phyloP scores from a whole-genome alignment of 1,140 invertebrate genomes.

The Coboldia fuscipes region DNA sequence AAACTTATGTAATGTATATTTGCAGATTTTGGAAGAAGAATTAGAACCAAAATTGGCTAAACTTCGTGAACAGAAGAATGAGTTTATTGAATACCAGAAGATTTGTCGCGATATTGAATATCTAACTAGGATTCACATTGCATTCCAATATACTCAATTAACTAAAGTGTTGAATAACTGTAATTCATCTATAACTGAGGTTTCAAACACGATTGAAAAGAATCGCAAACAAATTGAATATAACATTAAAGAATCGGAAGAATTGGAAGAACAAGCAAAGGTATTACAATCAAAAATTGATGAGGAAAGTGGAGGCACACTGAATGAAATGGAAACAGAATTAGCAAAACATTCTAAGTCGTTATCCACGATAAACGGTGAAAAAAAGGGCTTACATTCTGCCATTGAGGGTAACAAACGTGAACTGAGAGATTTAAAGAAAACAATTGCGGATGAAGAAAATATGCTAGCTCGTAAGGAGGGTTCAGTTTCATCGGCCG shows the following conservation, averaged over 20 bases:
- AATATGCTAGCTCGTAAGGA: conserved; percentile 37
- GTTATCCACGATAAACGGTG: conserved; percentile 43
- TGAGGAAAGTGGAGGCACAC: conserved; percentile 35
- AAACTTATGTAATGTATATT: conserved; percentile 6
- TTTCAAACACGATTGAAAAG: conserved; percentile 11
- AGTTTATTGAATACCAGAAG: conserved; percentile 79
- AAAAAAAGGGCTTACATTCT: conserved; percentile 44
- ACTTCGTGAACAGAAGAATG: conserved; percentile 62
- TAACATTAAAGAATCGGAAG: conserved; percentile 28
- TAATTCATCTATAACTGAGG: conserved; percentile 10
- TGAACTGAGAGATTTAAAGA: conserved; percentile 41
- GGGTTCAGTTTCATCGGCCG: conserved; percentile 39
- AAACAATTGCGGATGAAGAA: conserved; percentile 49
- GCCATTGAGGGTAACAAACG: conserved; percentile 46
- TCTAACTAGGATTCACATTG: conserved; percentile 34
- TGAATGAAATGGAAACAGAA: conserved; percentile 40
- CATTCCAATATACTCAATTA: conserved; percentile 12
- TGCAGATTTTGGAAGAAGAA: conserved; percentile 69
- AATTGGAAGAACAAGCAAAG: conserved; percentile 27
- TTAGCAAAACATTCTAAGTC: conserved; percentile 40
- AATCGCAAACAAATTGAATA: conserved; percentile 25
- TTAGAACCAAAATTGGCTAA: conserved; percentile 73
- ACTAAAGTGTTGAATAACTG: conserved; percentile 10
- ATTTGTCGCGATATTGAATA: conserved; percentile 71
- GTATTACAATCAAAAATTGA: conserved; percentile 32